phyloP scores from a whole-genome alignment of 2,888 invertebrate genomes.

The Portevinia maculata region DNA sequence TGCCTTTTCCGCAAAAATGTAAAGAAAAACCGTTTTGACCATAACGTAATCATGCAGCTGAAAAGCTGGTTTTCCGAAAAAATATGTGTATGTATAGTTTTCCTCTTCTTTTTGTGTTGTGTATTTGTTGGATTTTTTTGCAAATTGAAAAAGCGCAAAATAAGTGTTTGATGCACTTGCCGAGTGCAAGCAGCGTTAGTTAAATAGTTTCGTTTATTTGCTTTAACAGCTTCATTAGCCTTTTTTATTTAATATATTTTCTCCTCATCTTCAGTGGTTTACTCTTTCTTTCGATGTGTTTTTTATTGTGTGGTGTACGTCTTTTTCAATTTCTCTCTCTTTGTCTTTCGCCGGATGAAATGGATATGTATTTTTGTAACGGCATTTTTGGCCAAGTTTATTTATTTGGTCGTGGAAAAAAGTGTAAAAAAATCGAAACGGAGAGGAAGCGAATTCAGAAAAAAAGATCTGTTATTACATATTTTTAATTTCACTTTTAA shows the following conservation, averaged over 20 bases:
- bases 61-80: slow-evolving; percentile 52
- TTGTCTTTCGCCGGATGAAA: slow-evolving; percentile 21
- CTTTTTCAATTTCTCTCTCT: slow-evolving; percentile 15
- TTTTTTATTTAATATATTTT: not conserved
- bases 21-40: slow-evolving; percentile 62
- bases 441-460: slow-evolving; percentile 53
- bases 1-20: slow-evolving; percentile 46
- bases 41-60: slow-evolving; percentile 59
- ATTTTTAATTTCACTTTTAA: slow-evolving; percentile 70
- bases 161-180: slow-evolving; percentile 37
- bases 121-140: slow-evolving; percentile 22
- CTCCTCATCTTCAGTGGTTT: not conserved
- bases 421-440: slow-evolving; percentile 8
- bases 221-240: slow-evolving; percentile 30
- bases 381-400: slow-evolving; percentile 58
- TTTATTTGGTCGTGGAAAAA: slow-evolving; percentile 5
- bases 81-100: not conserved
- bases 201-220: slow-evolving; percentile 40
- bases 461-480: slow-evolving; percentile 61
- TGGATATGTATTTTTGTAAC: slow-evolving; percentile 47
- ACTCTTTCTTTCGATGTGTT: not conserved
- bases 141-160: slow-evolving; percentile 12
- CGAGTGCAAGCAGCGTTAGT: slow-evolving; percentile 25
- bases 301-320: slow-evolving; percentile 5
- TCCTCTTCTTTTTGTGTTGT: slow-evolving; percentile 8